These are phyloP conservation scores for Rhyacophila evoluta DNA, from an alignment of 2,888 invertebrate genomes.

Conservation along the genomic window DNA sequence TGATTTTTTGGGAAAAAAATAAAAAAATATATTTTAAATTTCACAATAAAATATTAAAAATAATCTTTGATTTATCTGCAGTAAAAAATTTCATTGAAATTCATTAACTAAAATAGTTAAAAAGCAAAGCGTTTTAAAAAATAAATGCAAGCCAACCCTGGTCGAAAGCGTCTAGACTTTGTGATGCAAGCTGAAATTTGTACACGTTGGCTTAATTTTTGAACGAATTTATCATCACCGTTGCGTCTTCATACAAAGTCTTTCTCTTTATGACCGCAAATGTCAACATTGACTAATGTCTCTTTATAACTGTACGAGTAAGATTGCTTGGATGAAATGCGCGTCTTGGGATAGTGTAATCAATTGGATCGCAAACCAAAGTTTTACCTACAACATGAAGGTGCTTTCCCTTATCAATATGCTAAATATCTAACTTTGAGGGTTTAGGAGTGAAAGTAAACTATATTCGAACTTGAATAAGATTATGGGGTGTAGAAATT, in stretches of 20 bases:
- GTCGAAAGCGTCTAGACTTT: not conserved
- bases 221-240: not conserved
- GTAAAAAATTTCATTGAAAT: too few species aligned
- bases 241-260: not conserved
- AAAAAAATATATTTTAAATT: too few species aligned
- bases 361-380: not conserved
- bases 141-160: too few species aligned
- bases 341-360: not conserved
- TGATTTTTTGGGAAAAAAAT: too few species aligned
- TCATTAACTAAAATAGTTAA: too few species aligned
- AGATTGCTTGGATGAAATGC: not conserved
- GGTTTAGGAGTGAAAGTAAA: too few species aligned
- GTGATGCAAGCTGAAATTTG: not conserved
- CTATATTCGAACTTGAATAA: too few species aligned
- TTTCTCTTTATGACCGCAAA: not conserved
- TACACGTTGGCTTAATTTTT: not conserved
- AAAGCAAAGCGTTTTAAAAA: too few species aligned
- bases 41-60: too few species aligned
- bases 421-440: too few species aligned
- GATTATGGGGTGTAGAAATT: too few species aligned
- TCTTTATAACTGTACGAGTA: not conserved
- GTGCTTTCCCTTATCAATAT: not conserved
- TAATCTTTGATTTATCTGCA: too few species aligned
- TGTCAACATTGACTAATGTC: constrained; percentile 5
- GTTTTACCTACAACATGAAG: not conserved